These are phyloP conservation scores for Formica selysi DNA, from an alignment of 1,140 invertebrate genomes.

Conservation along the genomic window DNA sequence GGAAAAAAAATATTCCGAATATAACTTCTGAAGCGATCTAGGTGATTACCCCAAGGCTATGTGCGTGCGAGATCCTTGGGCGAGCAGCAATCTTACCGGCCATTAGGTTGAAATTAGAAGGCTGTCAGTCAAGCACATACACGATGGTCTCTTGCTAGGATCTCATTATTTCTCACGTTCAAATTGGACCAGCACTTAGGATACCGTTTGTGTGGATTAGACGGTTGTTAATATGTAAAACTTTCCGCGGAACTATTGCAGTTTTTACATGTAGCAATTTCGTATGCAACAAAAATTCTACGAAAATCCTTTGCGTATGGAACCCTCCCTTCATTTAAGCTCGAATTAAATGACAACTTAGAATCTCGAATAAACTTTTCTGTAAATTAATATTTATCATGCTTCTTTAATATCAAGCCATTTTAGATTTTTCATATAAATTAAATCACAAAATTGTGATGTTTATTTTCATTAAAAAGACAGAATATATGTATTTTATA, in stretches of 20 bases:
- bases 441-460: neutral
- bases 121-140: constrained; percentile 39
- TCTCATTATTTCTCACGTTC: constrained; percentile 30
- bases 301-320: neutral
- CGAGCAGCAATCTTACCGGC: constrained; percentile 31
- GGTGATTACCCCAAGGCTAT: constrained; percentile 8
- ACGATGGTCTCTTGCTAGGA: constrained; percentile 20
- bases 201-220: neutral
- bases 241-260: neutral
- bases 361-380: neutral
- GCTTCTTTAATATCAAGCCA: neutral
- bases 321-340: neutral
- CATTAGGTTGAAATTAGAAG: constrained; percentile 54
- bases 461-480: neutral
- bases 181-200: constrained; percentile 23
- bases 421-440: neutral
- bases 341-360: constrained; percentile 19
- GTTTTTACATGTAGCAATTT: neutral
- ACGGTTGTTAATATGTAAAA: constrained; percentile 8
- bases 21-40: constrained; percentile 39
- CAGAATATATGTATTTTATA: no score
- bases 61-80: constrained; percentile 23
- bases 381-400: neutral
- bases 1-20: constrained; percentile 29
- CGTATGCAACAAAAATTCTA: neutral